Base-by-base conservation (phyloP, 2,113 vertebrate genomes). In the Osmerus eperlanus region DNA sequence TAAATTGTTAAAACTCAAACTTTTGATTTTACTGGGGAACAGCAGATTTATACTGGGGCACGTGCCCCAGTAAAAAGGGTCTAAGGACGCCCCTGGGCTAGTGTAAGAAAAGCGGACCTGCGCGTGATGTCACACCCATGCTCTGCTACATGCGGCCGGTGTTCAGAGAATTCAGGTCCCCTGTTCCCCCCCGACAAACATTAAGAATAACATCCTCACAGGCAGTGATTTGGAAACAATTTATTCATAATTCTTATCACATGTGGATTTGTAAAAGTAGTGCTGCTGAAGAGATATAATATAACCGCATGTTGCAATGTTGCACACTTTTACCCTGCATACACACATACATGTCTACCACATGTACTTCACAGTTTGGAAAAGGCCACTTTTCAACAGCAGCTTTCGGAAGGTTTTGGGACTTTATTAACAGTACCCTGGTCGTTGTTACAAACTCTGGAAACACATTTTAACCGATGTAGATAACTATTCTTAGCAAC, bases 191-290 rank as follows among this genome's bases (percentile, higher is more conserved):
- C 32, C 56, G 58, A 53, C 55, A 59, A 59, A 70, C 21, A n/a
- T 61, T 25, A 61, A 61, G 21, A 72, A 58, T 54, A 21, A 47
- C 53, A 60, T 68, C 36, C 67, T 29, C 25, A 62, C 13, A 62
- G 21, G 19, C 18, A 54, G 18, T 61, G 68, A 61, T 72, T 74
- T 75, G 68, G 64, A 71, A 67, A 77, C 28, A 64, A 18, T 81
- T 78, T 81, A 81, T 62, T 62, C 60, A 62, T 62, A n/a, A 28
- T 15, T 28, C 15, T 3, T 15, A 62, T 28, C 60, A 62, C 60
- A 62, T 28, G 21, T 19, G 59, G 59, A 61, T 62, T 25, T 67
- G 29, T 54, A 51, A 64, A 59, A 52, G 60, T 56, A 67, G 32
- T 47, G 56, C 52, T 62, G 36, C 21, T 72, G 25, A 66, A 76